Evolutionary conservation across 2,888 invertebrate genomes (phyloP), one percentile per base, ranked within the genome.

Genomic region (Desoria tigrina): DNA sequence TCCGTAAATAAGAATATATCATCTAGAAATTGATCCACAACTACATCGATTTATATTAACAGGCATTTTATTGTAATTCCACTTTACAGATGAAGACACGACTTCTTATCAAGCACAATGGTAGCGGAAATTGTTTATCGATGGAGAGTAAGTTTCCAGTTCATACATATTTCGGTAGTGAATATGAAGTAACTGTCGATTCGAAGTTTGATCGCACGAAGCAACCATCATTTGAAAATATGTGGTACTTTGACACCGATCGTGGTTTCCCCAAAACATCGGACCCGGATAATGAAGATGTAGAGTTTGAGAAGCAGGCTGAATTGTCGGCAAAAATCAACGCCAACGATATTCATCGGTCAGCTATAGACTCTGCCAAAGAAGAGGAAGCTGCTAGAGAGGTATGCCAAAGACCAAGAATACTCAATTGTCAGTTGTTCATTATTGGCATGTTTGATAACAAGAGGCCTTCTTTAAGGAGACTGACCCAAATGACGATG

Each of bases 231-330:
- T 76, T 60, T 45, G 57, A 61, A 27, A 76, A 74, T 57, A 65
- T 68, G 50, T 76, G 76, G 76, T 65, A 69, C 37, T 72, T 75
- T 65, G 74, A 74, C 32, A 72, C 73, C 0, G 72, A 72, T 16
- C 56, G 66, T 7, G 67, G 69, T 14, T 37, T 24, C 42, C 61
- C 68, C 4, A 59, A 57, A 7, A 45, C 54, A 54, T 23, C 28
- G 9, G 60, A 63, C 49, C 66, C 65, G 0, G 59, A 59, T 37
- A 27, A 55, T 14, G 53, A 59, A 32, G 37, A 55, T 14, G 53
- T 57, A 42, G 57, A 71, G 21, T 63, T 69, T 50, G 57, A 69
- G 61, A 63, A 63, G 0, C 68, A 70, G 23, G 68, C 70, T 9
- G 61, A 63, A 18, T 50, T 66, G 14, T 65, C 70, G 7, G 74